Base-by-base conservation (phyloP, 2,113 vertebrate genomes). In the Rhombomys opimus region DNA sequence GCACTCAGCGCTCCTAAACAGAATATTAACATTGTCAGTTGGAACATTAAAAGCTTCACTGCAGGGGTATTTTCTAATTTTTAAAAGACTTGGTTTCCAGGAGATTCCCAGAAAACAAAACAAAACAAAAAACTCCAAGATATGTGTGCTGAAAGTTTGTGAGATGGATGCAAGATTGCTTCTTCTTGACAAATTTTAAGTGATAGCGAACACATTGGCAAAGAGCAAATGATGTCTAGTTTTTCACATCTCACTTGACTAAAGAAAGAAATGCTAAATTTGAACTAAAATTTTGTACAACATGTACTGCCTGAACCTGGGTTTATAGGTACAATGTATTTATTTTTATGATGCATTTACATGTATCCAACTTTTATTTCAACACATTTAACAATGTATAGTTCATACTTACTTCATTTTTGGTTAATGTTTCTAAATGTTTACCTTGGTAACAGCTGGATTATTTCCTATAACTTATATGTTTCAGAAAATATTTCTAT, bases 371-470 rank as follows among this genome's bases (percentile, higher is more conserved):
- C 18, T 95, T 96, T 94, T 14, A 82, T 1, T 91, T 17, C 7
- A 85, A 72, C 6, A 1, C 4, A 20, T 67, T 22, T 72, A 81
- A 70, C 27, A 94, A 84, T 82, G 92, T 80, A 57, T 78, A 57
- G 46, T 95, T 97, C 7, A 94, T 63, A 90, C 50, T 22, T 73
- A 57, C 54, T 95, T 97, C 7, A 94, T 63, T 92, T 50, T 22
- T 78, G 12, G 57, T 92, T 77, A 67, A 18, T 72, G 61, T 86
- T 84, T 93, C 57, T 67, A 70, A 76, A 76, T 92, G 85, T 94
- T 14, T 59, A 78, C 52, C 20, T 68, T 87, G 52, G 32, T 92
- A 50, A 50, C 1, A 59, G 92, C 41, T 68, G 63, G 46, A 93
- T 15, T 54, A 89, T 68, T 50, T 88, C 7, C 85, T n/a, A 57